These are phyloP conservation scores for Manacus vitellinus DNA, from an alignment of 2,113 vertebrate genomes.

Conservation along the genomic window DNA sequence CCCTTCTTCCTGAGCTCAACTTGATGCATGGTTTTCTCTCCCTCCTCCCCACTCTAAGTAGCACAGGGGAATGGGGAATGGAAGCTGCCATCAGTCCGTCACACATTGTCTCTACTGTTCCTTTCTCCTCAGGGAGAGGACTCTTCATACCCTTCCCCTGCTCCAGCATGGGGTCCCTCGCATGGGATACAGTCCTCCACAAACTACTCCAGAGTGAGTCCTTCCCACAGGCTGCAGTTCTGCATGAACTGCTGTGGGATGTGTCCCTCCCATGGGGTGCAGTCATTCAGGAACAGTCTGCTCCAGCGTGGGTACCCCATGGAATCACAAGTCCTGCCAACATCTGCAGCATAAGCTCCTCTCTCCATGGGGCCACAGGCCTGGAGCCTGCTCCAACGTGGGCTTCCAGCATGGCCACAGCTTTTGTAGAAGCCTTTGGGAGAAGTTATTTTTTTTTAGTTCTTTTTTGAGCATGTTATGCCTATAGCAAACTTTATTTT, in stretches of 20 bases:
- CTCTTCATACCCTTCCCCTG: background rate
- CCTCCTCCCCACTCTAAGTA: background rate
- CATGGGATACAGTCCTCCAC: background rate
- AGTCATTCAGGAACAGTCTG: background rate
- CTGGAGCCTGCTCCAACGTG: accelerated
- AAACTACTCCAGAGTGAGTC: background rate
- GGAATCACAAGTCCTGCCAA: background rate
- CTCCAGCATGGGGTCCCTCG: background rate
- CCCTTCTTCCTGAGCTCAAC: background rate
- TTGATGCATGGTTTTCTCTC: background rate
- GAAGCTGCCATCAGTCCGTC: background rate
- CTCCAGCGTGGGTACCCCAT: accelerated
- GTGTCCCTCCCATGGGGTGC: background rate
- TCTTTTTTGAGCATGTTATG: background rate
- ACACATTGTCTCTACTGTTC: background rate
- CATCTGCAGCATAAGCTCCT: background rate
- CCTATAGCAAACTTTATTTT: background rate
- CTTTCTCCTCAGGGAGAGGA: background rate
- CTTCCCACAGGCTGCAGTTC: background rate
- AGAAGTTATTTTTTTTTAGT: background rate
- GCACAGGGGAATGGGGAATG: background rate
- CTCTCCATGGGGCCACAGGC: background rate
- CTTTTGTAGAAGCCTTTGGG: background rate
- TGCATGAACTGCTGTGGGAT: background rate
- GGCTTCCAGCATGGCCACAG: background rate